Evolutionary conservation across 2,113 vertebrate species (phyloP).

Genomic region (Chlorocebus sabaeus): DNA sequence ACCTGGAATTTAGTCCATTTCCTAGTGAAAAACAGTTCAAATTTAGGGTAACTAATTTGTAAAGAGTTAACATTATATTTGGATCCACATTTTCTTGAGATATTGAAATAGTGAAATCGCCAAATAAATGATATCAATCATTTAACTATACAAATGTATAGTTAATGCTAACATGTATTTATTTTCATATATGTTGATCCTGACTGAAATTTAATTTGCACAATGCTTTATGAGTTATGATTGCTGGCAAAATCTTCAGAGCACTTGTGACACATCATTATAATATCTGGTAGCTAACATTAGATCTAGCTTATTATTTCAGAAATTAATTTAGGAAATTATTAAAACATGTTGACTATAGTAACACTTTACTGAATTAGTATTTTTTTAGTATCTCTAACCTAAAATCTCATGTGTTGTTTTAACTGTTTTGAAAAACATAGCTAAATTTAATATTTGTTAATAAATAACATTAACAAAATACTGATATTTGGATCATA

Average conservation of each 20-base stretch:
- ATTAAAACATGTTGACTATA: constrained; percentile 41
- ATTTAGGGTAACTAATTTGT: not conserved
- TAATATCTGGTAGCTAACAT: constrained; percentile 14
- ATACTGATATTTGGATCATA: not conserved
- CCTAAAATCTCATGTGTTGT: not conserved
- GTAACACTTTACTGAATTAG: constrained; percentile 45
- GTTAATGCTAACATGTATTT: not conserved
- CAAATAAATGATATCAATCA: not conserved
- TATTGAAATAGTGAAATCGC: not conserved
- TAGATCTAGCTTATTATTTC: constrained; percentile 23
- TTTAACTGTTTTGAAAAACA: constrained; percentile 44
- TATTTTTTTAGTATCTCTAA: constrained; percentile 1
- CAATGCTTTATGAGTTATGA: not conserved
- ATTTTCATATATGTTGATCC: not conserved
- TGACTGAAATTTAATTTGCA: constrained; percentile 49
- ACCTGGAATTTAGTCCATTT: not conserved
- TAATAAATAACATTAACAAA: constrained; percentile 16
- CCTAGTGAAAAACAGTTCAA: constrained; percentile 18
- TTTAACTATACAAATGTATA: not conserved
- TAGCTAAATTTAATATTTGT: constrained; percentile 25
- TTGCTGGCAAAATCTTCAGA: not conserved
- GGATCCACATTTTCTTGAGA: not conserved
- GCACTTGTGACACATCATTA: not conserved
- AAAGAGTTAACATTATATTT: not conserved
- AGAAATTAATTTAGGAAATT: constrained; percentile 44